These are phyloP conservation scores for Rhagium mordax DNA, from an alignment of 2,888 invertebrate genomes.

Conservation along the genomic window DNA sequence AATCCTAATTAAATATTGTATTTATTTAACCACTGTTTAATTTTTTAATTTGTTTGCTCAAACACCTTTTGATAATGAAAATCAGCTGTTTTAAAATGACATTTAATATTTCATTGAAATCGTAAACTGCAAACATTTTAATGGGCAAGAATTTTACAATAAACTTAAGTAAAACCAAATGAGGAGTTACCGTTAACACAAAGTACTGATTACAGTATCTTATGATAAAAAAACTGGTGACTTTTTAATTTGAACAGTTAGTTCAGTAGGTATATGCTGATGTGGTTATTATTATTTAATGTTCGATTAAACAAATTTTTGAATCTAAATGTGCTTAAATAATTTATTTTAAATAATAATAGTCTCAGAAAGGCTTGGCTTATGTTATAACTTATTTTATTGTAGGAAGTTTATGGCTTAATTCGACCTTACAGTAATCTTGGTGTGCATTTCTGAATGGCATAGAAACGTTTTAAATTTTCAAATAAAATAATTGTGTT, in stretches of 20 bases:
- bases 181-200: background rate
- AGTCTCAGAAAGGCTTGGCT: background rate
- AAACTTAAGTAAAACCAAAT: background rate
- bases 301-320: background rate
- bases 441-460: background rate
- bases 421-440: background rate
- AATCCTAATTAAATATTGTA: too few species aligned
- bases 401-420: background rate
- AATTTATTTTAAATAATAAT: background rate
- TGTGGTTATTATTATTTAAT: background rate
- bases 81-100: too few species aligned
- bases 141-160: too few species aligned
- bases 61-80: too few species aligned
- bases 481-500: too few species aligned
- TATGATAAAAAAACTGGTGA: background rate
- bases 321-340: background rate
- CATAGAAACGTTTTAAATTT: too few species aligned
- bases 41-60: too few species aligned
- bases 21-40: too few species aligned
- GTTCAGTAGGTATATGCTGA: background rate
- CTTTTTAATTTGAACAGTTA: constrained; percentile 5
- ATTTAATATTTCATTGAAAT: too few species aligned
- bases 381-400: background rate
- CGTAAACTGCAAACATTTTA: too few species aligned
- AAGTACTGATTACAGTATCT: background rate